Evolutionary conservation across 2,113 vertebrate species (phyloP), one percentile per base, ranked within the genome.

Genomic region (Daphoenositta chrysoptera): DNA sequence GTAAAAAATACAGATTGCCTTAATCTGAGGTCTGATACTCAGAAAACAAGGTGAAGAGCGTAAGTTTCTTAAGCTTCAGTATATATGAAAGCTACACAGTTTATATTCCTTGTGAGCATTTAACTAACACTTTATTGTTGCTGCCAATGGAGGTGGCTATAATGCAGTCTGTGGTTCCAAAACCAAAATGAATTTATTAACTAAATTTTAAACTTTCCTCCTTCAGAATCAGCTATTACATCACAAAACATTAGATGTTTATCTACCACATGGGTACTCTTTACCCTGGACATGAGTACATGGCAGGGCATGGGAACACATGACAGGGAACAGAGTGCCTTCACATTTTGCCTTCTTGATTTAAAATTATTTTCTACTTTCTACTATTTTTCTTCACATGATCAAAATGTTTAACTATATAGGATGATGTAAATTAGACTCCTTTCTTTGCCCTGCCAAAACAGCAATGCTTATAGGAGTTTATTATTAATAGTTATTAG

Each of bases 271-370:
- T 2, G 1, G 30, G 7, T 42, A 31, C 27, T 50, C 10, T 54
- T 58, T 14, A 64, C 9, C 6, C 24, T n/a, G 14, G 24, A 17
- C 18, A 50, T 58, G 40, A 21, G 40, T 42, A 51, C 4, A n/a
- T 0, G 16, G 45, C 37, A 70, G 19, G 27, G 12, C 5, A 60
- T 7, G 20, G 39, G 11, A 11, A 3, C 1, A 3, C 33, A 8
- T 7, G 10, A 30, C 0, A 3, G 16, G 23, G 13, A 8, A 8
- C 4, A 63, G 27, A 30, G 18, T 10, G 7, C 14, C 14, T 68
- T 42, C 13, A 33, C 8, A 37, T 64, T 90, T 92, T 35, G 2
- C 18, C 21, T 53, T 42, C 11, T 30, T 37, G 45, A 7, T 87
- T 84, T 37, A 60, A 5, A 63, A 53, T 13, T 66, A 33, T 35